These are phyloP conservation scores for Dynastes maya DNA, from an alignment of 2,888 invertebrate genomes.

Conservation along the genomic window DNA sequence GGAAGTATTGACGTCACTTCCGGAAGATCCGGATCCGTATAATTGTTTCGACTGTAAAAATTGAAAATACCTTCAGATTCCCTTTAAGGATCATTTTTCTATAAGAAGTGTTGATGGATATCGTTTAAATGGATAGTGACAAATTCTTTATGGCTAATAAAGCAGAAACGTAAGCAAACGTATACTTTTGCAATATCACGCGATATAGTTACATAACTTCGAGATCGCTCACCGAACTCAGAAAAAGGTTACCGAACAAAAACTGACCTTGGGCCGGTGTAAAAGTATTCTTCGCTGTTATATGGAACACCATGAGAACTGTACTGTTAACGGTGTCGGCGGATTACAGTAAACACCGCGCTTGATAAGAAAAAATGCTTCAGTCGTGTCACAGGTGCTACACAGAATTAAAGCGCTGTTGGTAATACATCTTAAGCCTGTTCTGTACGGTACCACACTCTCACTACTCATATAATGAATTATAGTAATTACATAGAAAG, in stretches of 20 bases:
- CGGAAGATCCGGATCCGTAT: neutral
- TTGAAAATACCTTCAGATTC: too few species aligned
- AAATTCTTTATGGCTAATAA: too few species aligned
- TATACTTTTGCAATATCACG: conserved; percentile 14
- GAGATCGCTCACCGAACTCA: conserved; percentile 15
- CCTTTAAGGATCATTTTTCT: too few species aligned
- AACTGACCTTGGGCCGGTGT: conserved; percentile 47
- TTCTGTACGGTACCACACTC: neutral
- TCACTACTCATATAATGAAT: neutral
- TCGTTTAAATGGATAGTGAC: too few species aligned
- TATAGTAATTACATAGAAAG: neutral
- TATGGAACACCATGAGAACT: conserved; percentile 34
- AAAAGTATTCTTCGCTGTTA: conserved; percentile 39
- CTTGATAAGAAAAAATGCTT: conserved; percentile 17
- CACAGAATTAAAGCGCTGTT: conserved; percentile 2
- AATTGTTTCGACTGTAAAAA: too few species aligned
- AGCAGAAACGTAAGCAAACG: neutral
- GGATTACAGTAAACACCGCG: conserved; percentile 28
- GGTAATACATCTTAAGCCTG: neutral
- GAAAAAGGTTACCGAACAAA: conserved; percentile 38
- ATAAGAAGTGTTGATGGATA: too few species aligned
- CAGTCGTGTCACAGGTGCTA: conserved; percentile 15
- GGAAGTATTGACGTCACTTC: conserved; percentile 25
- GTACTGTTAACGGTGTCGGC: conserved; percentile 46
- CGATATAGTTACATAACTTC: conserved; percentile 19